Evolutionary conservation across 2,888 invertebrate genomes (phyloP).

Genomic region (Exephanes ischioxanthus): DNA sequence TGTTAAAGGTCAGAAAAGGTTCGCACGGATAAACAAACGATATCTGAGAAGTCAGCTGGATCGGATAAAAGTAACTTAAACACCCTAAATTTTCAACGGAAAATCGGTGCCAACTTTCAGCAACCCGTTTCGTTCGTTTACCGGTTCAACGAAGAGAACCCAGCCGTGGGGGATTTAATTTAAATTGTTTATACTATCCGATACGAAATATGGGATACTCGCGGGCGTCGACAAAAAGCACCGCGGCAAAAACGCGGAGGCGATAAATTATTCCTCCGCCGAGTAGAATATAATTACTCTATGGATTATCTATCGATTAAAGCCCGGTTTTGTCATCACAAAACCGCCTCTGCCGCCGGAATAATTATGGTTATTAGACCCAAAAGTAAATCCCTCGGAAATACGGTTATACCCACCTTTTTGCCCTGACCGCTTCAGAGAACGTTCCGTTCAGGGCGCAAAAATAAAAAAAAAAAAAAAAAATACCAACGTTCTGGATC

Average conservation of each 20-base stretch:
- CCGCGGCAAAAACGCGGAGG: not conserved
- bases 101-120: not conserved
- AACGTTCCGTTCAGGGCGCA: not conserved
- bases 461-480: not conserved
- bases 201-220: not conserved
- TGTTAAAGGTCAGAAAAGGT: not conserved
- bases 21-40: not conserved
- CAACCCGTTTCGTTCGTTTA: not conserved
- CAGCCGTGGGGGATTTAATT: not conserved
- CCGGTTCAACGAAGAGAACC: not conserved
- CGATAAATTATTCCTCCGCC: slow-evolving; percentile 11
- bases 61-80: not conserved
- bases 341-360: slow-evolving; percentile 1
- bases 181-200: not conserved
- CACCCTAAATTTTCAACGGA: not conserved
- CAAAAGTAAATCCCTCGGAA: slow-evolving; percentile 12
- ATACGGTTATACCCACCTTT: not conserved
- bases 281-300: slow-evolving; percentile 9
- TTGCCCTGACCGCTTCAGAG: not conserved
- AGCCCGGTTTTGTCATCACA: not conserved
- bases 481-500: not conserved
- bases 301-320: slow-evolving; percentile 12
- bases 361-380: slow-evolving; percentile 5
- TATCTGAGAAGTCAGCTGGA: not conserved
- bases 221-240: not conserved